phyloP scores from a whole-genome alignment of 2,797 vertebrate genomes.

The Bovichtus diacanthus region DNA sequence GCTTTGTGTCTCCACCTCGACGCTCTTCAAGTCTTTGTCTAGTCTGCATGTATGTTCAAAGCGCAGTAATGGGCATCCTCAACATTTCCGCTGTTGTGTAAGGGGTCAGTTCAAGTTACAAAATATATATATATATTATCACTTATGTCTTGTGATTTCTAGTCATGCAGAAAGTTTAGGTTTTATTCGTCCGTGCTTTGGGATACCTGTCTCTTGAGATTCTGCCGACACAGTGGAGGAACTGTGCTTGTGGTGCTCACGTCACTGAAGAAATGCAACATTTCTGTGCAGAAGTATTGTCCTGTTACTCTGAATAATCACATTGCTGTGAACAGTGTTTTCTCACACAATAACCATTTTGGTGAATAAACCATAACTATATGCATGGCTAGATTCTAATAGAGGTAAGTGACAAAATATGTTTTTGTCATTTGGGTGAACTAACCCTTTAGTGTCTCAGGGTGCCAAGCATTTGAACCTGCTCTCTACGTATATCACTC shows the following conservation, averaged over 20 bases:
- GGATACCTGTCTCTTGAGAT: constrained; percentile 12
- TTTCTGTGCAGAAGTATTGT: background rate
- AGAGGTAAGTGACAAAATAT: background rate
- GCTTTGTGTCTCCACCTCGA: constrained; percentile 21
- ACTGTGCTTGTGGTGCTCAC: background rate
- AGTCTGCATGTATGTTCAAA: constrained; percentile 6
- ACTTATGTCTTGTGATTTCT: background rate
- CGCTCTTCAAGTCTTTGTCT: constrained; percentile 7
- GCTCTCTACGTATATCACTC: constrained; percentile 63
- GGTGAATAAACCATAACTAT: constrained; percentile 23
- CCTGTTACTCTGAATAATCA: background rate
- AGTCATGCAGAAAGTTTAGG: constrained; percentile 9
- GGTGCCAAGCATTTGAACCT: constrained; percentile 47
- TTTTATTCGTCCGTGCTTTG: constrained; percentile 12
- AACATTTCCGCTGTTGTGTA: constrained; percentile 2
- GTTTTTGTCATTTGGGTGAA: constrained; percentile 35
- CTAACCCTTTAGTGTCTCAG: constrained; percentile 36
- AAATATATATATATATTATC: background rate
- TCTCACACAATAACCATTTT: constrained; percentile 11
- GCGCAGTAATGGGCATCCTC: constrained; percentile 4
- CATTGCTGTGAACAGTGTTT: background rate
- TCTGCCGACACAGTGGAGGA: background rate
- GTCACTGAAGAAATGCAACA: background rate
- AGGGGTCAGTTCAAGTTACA: constrained; percentile 2
- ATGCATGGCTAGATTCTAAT: background rate